A percentile compares a stretch with the other conserved stretches of the same genome.
These are phyloP conservation scores for western clawed frog (Xenopus tropicalis) DNA, from an alignment of 2,113 vertebrate species.

Conservation along the genomic window DNA sequence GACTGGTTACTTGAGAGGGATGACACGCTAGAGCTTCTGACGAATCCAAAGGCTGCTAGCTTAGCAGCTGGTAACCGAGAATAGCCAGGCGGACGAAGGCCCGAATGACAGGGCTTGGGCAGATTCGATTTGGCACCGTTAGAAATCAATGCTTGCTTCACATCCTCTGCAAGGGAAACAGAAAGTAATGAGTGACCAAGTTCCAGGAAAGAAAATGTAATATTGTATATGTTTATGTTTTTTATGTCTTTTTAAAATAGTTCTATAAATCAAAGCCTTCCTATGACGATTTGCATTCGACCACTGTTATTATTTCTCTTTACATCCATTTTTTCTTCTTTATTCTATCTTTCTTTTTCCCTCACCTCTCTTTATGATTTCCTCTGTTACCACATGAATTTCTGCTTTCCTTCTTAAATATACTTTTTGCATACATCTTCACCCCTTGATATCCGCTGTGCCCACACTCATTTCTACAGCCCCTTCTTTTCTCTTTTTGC, in stretches of 20 bases:
- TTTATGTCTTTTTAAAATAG: too few species aligned
- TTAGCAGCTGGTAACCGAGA: slow-evolving; percentile 81
- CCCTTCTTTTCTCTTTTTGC: background rate
- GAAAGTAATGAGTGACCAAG: background rate
- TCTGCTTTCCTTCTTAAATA: too few species aligned
- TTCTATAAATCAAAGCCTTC: too few species aligned
- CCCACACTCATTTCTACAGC: too few species aligned
- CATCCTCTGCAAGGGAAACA: slow-evolving; percentile 62
- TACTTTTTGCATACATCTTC: background rate
- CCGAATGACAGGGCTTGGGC: slow-evolving; percentile 79
- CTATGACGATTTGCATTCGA: too few species aligned
- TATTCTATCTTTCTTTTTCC: too few species aligned
- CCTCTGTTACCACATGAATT: too few species aligned
- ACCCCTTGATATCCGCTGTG: background rate
- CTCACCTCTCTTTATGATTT: too few species aligned
- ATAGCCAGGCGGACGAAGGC: slow-evolving; percentile 87
- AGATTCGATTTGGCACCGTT: slow-evolving; percentile 70
- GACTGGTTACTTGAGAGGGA: slow-evolving; percentile 86
- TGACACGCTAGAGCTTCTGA: slow-evolving; percentile 82
- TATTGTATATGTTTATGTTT: too few species aligned
- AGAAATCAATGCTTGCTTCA: slow-evolving; percentile 69
- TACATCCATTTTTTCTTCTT: too few species aligned
- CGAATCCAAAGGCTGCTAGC: slow-evolving; percentile 78
- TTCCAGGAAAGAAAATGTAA: too few species aligned
- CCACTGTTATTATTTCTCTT: too few species aligned